These are phyloP conservation scores for Oceanites oceanicus DNA, from an alignment of 2,113 vertebrate genomes.

Conservation along the genomic window DNA sequence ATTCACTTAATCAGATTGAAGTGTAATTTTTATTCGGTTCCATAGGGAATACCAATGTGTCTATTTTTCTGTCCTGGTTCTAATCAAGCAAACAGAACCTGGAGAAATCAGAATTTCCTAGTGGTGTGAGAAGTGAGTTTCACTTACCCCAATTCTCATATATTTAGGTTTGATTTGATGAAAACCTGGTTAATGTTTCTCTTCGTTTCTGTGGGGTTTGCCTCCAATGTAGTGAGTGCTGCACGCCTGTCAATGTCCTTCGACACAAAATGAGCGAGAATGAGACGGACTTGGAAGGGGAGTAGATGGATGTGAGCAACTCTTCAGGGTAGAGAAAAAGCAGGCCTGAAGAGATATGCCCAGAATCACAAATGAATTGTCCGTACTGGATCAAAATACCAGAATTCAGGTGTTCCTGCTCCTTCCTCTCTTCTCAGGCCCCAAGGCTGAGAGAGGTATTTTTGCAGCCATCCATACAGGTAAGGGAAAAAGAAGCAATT, in stretches of 20 bases:
- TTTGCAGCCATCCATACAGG: not conserved
- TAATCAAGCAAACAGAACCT: not conserved
- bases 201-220: not conserved
- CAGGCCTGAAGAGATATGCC: not conserved
- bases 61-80: not conserved
- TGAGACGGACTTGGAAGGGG: fast-evolving
- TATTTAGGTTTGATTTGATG: not conserved
- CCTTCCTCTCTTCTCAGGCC: not conserved
- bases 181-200: not conserved
- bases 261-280: not conserved
- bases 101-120: not conserved
- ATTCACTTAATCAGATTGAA: not conserved
- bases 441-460: not conserved
- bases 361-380: not conserved
- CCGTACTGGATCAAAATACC: not conserved
- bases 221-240: fast-evolving
- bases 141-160: not conserved
- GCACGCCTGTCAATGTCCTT: fast-evolving
- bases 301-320: not conserved
- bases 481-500: not conserved
- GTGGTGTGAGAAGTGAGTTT: not conserved
- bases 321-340: not conserved
- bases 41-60: not conserved
- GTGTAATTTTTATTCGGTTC: not conserved
- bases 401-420: not conserved